Conservation (phyloP, 2,888 invertebrate species). For the Mesorhabditis sp. region DNA sequence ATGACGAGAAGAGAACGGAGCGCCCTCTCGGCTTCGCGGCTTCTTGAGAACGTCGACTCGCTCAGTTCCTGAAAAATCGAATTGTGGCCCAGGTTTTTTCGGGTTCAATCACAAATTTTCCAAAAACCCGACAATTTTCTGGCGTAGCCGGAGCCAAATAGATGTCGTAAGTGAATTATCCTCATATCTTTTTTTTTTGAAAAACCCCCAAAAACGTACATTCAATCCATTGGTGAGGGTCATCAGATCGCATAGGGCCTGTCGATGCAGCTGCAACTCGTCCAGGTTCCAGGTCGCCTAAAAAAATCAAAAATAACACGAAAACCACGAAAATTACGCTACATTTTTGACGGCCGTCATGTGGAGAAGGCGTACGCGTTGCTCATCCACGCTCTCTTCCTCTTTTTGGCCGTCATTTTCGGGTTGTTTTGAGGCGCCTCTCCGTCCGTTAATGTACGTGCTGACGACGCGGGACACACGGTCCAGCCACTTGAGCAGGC, state of each 20-base stretch:
- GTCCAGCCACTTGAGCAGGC: constrained; percentile 44
- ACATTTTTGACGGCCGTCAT: background rate
- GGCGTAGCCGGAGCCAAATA: background rate
- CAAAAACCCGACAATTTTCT: constrained; percentile 10
- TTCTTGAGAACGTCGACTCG: constrained; percentile 30
- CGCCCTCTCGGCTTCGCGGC: constrained; percentile 45
- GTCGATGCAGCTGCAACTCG: constrained; percentile 50
- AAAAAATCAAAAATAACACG: constrained; percentile 12
- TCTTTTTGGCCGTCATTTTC: constrained; percentile 9
- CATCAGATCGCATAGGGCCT: constrained; percentile 43
- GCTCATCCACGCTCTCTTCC: constrained; percentile 32
- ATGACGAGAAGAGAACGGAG: constrained; percentile 50
- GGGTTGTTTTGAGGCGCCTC: background rate
- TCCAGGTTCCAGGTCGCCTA: constrained; percentile 47
- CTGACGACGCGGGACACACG: constrained; percentile 39
- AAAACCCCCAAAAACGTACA: constrained; percentile 19
- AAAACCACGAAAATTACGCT: background rate
- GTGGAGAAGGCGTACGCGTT: constrained; percentile 42
- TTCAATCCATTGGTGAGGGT: constrained; percentile 45
- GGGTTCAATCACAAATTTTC: background rate
- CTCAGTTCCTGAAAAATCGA: constrained; percentile 41
- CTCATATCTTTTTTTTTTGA: no score
- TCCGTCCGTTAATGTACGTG: constrained; percentile 24
- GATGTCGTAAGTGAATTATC: no score
- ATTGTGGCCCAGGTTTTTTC: constrained; percentile 4